Base-by-base conservation (phyloP, 2,113 vertebrate genomes). In the Elachura formosa region DNA sequence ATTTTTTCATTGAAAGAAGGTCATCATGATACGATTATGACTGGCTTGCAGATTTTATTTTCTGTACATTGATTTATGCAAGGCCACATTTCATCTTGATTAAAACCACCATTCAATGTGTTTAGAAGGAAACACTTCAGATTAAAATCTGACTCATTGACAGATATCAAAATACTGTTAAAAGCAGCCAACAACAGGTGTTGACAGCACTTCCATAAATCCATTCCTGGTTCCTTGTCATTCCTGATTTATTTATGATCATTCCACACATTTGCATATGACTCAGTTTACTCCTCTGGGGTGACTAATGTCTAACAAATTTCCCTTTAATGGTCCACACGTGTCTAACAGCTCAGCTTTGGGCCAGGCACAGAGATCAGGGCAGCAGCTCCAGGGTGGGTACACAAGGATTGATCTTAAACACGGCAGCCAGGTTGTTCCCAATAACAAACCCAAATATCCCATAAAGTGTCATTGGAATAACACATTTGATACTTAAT, bases 101-200 rank as follows among this genome's bases (percentile, higher is more conserved):
- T 75, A 78, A 84, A 95, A 40, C 69, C 21, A 20, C 43, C 46
- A 48, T 78, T 74, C 64, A 28, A 23, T 34, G 67, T 25, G 55
- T 80, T 94, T 46, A 46, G 51, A 77, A 89, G 63, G 59, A 88
- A 94, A 86, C 55, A 58, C 33, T 89, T 80, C 4, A 76, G 86
- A 96, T 84, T 78, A 94, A 94, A 84, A 94, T 48, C 73, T 71
- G 56, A 87, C 61, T 89, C 80, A n/a, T 4, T 78, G 61, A 84
- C 61, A 89, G 68, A 16, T 52, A 77, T 28, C 59, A 87, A 94
- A 94, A 89, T 36, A 46, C 2, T 34, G 18, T 43, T 54, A 54
- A 77, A 93, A 93, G 38, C 72, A 66, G 29, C 9, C 63, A 92
- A 38, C 67, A 77, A 84, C 1, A 7, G 43, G 24, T 59, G 48